Conservation (phyloP, 2,888 invertebrate genomes). For the Autographa gamma region DNA sequence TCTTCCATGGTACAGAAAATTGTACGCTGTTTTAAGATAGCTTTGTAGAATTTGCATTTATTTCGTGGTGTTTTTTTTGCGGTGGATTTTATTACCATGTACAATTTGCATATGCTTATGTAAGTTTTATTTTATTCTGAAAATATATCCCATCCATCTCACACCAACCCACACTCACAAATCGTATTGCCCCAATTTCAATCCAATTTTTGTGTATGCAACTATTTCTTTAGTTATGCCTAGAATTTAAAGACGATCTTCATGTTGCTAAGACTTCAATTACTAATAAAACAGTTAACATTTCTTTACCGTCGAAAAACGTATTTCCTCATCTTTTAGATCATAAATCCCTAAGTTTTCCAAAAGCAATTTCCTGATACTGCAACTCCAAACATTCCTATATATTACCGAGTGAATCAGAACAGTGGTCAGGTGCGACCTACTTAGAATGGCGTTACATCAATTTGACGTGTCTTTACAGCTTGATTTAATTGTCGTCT, state of each 20-base stretch:
- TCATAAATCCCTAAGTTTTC: conserved; percentile 15
- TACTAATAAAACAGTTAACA: too few species aligned
- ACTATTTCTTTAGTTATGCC: too few species aligned
- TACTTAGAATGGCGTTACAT: conserved; percentile 46
- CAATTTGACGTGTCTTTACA: conserved; percentile 63
- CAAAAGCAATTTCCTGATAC: conserved; percentile 14
- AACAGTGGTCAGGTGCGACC: conserved; percentile 62
- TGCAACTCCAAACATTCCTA: conserved; percentile 20
- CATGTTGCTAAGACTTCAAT: too few species aligned
- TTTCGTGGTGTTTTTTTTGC: background rate
- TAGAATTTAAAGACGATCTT: too few species aligned
- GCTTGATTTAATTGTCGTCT: conserved; percentile 73
- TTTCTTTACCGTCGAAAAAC: background rate
- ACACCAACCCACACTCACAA: too few species aligned
- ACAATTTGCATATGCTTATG: too few species aligned
- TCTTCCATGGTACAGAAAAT: conserved; percentile 40
- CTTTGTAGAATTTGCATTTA: conserved; percentile 4
- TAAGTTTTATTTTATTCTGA: too few species aligned
- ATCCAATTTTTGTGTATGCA: too few species aligned
- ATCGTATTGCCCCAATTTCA: too few species aligned
- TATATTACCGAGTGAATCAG: conserved; percentile 26
- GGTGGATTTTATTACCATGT: background rate
- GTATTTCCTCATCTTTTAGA: background rate
- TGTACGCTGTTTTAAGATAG: conserved; percentile 24
- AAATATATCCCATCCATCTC: too few species aligned